Evolutionary conservation across 2,113 vertebrate genomes (phyloP), one percentile per base, ranked within the genome.

Genomic region (Herpailurus yagouaroundi): DNA sequence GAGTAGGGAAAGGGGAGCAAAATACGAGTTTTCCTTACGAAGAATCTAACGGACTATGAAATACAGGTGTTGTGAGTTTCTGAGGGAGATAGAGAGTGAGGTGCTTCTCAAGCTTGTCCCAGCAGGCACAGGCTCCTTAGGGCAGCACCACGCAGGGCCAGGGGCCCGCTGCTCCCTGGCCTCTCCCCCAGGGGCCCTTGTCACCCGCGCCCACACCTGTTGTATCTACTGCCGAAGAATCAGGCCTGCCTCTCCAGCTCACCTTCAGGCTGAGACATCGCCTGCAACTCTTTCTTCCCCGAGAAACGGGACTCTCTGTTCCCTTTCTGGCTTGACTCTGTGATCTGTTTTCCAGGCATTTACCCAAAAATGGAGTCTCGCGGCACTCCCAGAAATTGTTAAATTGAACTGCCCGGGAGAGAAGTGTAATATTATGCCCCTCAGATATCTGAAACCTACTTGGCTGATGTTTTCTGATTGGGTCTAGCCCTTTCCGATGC

Each of bases 151-250:
- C 5, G 27, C 15, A 50, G 7, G n/a, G 66, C 52, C 50, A 0
- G 14, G 31, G 1, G 1, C 29, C 18, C 8, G 73, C 25, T 29
- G 23, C 19, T 15, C n/a, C 25, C 57, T 0, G 3, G 7, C 6
- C 8, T 6, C 19, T 36, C 23, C 55, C 4, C 0, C 52, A 18
- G 31, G 52, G 69, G 23, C n/a, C 3, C 45, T 36, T 29, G 60
- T 33, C 50, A 14, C 9, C 29, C 29, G 9, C 19, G 0, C 36
- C 48, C 77, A 45, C 18, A 3, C n/a, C 12, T 21, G 76, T 6
- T 38, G 8, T n/a, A 31, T 4, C 25, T 19, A 9, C 12, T 14
- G 15, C 19, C 45, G n/a, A n/a, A 15, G 31, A n/a, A 27, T 7
- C 48, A 14, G 50, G 60, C 33, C 64, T 23, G 38, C 21, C 27